Percentiles rank a stretch among this genome's conserved stretches.
Evolutionary conservation across 2,888 invertebrate species (phyloP).

Genomic region (Entomobrya multifasciata): DNA sequence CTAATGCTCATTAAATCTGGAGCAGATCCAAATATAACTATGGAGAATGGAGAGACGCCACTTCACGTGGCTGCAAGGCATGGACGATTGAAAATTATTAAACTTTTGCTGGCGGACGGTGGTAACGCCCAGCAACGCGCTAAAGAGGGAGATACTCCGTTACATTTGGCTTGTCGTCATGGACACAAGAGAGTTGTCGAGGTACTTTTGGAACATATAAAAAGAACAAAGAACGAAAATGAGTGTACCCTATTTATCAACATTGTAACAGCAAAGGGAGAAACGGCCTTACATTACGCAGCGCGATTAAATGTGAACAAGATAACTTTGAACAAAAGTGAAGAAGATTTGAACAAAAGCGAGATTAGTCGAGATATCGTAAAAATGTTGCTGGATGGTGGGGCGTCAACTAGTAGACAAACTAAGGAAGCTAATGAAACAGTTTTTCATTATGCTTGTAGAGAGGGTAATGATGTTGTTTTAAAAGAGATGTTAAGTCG

Average conservation of each 20-base stretch:
- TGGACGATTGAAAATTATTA: slow-evolving; percentile 82
- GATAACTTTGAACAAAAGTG: not conserved
- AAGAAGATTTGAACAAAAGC: not conserved
- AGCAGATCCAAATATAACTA: slow-evolving; percentile 96
- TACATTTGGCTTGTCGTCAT: slow-evolving; percentile 76
- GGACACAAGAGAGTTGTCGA: slow-evolving; percentile 86
- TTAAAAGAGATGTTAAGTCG: not conserved
- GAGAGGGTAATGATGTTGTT: not conserved
- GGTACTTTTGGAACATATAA: slow-evolving; percentile 92
- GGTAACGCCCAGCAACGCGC: slow-evolving; percentile 96
- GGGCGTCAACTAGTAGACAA: not conserved
- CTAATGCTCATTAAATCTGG: slow-evolving; percentile 98
- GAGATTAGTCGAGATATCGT: slow-evolving; percentile 85
- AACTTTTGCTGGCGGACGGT: slow-evolving; percentile 85
- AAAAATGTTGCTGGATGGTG: not conserved
- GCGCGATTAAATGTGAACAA: not conserved
- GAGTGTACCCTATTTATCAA: slow-evolving; percentile 92
- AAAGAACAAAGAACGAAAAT: slow-evolving; percentile 87
- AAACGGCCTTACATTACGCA: slow-evolving; percentile 84
- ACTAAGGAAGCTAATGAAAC: not conserved
- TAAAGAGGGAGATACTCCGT: slow-evolving; percentile 93
- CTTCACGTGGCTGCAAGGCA: slow-evolving; percentile 94
- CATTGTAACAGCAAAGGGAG: slow-evolving; percentile 93
- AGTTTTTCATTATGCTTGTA: not conserved
- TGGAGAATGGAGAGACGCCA: slow-evolving; percentile 98